phyloP scores from a whole-genome alignment of 2,888 invertebrate species.

The Drosophila kambysellisi region DNA sequence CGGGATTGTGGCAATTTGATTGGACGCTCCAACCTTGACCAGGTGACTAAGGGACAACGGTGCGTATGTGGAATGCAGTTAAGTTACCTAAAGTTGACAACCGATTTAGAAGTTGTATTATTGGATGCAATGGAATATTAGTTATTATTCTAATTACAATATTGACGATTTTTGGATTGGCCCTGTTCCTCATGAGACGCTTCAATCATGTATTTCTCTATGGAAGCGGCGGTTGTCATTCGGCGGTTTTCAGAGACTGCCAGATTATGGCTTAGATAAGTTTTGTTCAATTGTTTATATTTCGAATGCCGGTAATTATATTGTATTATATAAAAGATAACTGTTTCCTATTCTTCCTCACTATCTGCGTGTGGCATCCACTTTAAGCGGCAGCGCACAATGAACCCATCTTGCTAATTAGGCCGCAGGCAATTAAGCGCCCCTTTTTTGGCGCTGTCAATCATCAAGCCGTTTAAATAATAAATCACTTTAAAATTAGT shows the following conservation, averaged over 20 bases:
- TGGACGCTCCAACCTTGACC: conserved; percentile 23
- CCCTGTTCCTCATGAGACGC: conserved; percentile 34
- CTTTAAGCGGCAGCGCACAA: conserved; percentile 4
- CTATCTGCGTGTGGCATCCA: background rate
- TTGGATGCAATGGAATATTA: background rate
- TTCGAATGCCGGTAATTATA: background rate
- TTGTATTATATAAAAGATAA: background rate
- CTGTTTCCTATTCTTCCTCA: background rate
- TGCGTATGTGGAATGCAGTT: conserved; percentile 26
- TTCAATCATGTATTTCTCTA: conserved; percentile 49
- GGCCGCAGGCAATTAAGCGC: conserved; percentile 58
- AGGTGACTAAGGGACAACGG: conserved; percentile 7
- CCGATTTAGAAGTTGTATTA: conserved; percentile 11
- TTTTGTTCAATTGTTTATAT: background rate
- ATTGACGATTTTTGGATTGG: background rate
- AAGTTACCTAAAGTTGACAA: background rate
- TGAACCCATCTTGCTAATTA: conserved; percentile 64
- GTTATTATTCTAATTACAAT: background rate
- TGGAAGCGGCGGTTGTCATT: conserved; percentile 53
- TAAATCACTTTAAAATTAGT: conserved; percentile 82
- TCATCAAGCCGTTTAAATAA: conserved; percentile 78
- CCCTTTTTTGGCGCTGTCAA: conserved; percentile 64
- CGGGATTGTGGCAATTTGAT: conserved; percentile 36
- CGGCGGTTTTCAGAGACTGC: conserved; percentile 37
- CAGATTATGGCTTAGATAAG: conserved; percentile 29